Evolutionary conservation across 1,140 invertebrate genomes (phyloP), one percentile per base, ranked within the genome.

Genomic region (Tetragnatha versicolor): DNA sequence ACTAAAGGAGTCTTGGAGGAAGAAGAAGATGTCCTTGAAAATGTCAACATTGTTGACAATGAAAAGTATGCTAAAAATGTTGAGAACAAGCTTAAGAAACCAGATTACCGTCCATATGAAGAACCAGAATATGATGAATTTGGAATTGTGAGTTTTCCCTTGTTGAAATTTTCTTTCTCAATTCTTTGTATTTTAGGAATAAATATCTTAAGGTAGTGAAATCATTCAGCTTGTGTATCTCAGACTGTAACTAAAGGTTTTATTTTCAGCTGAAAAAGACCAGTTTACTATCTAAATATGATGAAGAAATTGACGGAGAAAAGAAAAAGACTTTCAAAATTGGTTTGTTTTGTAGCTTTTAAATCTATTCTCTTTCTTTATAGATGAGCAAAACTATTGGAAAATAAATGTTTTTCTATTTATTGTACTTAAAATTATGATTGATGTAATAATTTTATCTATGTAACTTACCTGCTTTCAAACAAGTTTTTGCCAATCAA

Each of bases 1-100:
- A 97, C 99, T 88, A 91, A 93, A 85, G 92, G 90, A 83, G 91
- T 99, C 29, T 88, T 99, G 33, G 93, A 96, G 61, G 91, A 88
- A 72, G 88, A 90, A 3, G 90, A 90, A 75, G 98, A 99, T 87
- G 91, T 95, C 17, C 88, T 99, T 27, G 91, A 98, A 27, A 99
- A 99, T 88, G 94, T 98, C 2, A 99, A 99, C 86, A 91, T 99
- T 84, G 84, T 95, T 0, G 97, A 99, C 84, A 91, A 97, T 83
- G 97, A 99, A 85, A 89, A 90, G 65, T 95, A 96, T 84, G 92
- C 93, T 82, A 93, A 93, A 88, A 98, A 96, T 89, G 87, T 94
- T 53, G 89, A 93, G 80, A 91, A 93, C 83, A 94, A 92, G 83
- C 94, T 94, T 83, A 92, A 93, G 81, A 94, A 93, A 85, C 90